Conservation (phyloP, 1,140 invertebrate species). For the Papilio glaucus region DNA sequence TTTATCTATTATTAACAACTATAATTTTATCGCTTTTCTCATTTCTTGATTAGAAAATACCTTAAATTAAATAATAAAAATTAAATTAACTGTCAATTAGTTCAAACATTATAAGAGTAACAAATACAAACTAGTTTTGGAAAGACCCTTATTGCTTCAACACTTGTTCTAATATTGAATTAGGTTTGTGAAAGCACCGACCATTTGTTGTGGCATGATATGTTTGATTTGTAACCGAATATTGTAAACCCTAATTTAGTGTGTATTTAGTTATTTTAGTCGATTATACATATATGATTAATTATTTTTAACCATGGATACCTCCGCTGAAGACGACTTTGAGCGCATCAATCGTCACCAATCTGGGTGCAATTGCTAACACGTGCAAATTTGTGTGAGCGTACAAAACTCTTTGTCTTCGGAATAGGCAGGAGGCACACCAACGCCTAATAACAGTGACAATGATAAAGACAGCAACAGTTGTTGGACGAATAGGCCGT, state of each 20-base stretch:
- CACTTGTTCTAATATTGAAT: slow-evolving; percentile 11
- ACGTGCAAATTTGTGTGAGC: too few relatives aligned
- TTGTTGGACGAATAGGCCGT: too few relatives aligned
- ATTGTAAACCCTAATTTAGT: neutral
- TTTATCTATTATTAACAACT: too few relatives aligned
- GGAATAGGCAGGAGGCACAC: too few relatives aligned
- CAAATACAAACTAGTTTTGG: neutral
- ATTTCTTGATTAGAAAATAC: too few relatives aligned
- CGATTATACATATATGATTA: neutral
- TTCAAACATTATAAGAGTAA: neutral
- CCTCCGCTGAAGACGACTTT: too few relatives aligned
- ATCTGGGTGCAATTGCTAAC: too few relatives aligned
- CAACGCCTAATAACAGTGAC: too few relatives aligned
- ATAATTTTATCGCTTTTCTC: too few relatives aligned
- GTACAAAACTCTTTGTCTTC: too few relatives aligned
- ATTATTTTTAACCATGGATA: neutral
- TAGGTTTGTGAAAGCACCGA: neutral
- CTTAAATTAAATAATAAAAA: neutral
- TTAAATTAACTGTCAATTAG: neutral
- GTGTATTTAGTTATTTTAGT: neutral
- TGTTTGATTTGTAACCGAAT: neutral
- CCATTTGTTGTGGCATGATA: neutral
- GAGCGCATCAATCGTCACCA: too few relatives aligned
- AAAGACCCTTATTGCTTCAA: neutral
- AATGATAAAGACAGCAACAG: too few relatives aligned